phyloP scores from a whole-genome alignment of 2,888 invertebrate species.

The Sarcophaga caerulescens region DNA sequence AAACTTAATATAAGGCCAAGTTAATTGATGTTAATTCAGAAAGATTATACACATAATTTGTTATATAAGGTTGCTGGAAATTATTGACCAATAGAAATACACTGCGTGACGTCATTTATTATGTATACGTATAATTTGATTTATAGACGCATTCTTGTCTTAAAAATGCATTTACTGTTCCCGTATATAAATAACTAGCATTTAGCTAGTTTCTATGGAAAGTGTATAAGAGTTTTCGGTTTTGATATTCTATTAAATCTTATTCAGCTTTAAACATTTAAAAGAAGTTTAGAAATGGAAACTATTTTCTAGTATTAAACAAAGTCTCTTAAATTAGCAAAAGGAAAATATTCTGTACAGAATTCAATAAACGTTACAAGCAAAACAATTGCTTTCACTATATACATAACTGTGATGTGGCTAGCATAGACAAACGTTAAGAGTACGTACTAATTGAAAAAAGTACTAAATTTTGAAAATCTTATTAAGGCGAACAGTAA shows the following conservation, averaged over 20 bases:
- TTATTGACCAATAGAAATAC: too few relatives aligned
- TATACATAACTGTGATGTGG: too few relatives aligned
- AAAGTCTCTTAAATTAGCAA: conserved; percentile 19
- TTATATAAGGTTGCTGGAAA: too few relatives aligned
- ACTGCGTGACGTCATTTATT: too few relatives aligned
- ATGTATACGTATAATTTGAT: too few relatives aligned
- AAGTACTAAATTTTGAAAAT: background rate
- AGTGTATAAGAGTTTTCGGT: background rate
- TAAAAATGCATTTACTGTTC: too few relatives aligned
- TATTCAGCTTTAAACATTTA: conserved; percentile 24
- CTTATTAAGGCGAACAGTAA: background rate
- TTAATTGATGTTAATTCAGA: too few relatives aligned
- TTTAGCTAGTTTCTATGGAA: background rate
- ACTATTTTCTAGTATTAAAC: conserved; percentile 23
- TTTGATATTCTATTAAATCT: background rate
- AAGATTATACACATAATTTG: too few relatives aligned
- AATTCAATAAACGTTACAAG: conserved; percentile 18
- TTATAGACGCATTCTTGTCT: too few relatives aligned
- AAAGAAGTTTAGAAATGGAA: conserved; percentile 19
- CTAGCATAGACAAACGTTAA: too few relatives aligned
- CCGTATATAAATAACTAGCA: background rate
- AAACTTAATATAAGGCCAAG: too few relatives aligned
- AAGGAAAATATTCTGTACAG: conserved; percentile 13
- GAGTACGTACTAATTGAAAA: background rate
- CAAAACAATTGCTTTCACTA: background rate